Evolutionary conservation across 92 coral and sea anemone species (phyloP).

Genomic region (Virgularia gustaviana): DNA sequence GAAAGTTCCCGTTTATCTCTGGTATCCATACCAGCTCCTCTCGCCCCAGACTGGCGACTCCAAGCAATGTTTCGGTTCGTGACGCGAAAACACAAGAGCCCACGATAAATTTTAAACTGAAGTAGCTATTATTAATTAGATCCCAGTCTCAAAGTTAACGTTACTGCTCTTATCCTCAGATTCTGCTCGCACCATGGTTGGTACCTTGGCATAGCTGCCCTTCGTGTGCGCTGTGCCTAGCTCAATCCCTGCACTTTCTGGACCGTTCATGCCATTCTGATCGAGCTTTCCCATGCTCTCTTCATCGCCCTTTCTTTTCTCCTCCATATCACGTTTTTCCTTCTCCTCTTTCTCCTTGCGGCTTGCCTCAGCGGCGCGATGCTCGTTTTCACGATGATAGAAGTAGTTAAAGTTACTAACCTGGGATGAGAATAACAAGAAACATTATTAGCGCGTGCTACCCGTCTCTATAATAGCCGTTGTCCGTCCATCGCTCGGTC

Average conservation of each 20-base stretch:
- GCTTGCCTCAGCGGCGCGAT: slow-evolving; percentile 93
- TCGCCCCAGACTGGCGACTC: neutral
- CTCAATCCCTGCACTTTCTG: slow-evolving; percentile 71
- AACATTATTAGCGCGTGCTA: no score
- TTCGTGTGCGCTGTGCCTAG: slow-evolving; percentile 28
- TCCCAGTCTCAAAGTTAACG: slow-evolving; percentile 27
- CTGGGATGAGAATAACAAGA: neutral
- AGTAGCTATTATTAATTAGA: no score
- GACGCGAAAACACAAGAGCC: no score
- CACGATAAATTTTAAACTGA: no score
- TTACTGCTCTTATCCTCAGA: neutral
- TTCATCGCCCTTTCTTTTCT: slow-evolving; percentile 63
- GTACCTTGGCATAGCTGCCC: slow-evolving; percentile 8
- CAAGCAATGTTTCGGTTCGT: neutral
- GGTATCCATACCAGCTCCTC: neutral
- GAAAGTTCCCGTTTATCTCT: no score
- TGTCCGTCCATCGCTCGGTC: neutral
- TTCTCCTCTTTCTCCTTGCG: slow-evolving; percentile 94
- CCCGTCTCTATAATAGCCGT: neutral
- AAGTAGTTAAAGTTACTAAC: slow-evolving; percentile 90
- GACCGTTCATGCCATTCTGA: slow-evolving; percentile 92
- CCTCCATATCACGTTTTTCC: slow-evolving; percentile 60
- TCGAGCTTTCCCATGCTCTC: slow-evolving; percentile 59
- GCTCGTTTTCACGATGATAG: slow-evolving; percentile 97
- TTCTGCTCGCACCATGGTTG: slow-evolving; percentile 15